Base-by-base conservation (phyloP, 2,888 invertebrate genomes). In the Rhagium mordax region DNA sequence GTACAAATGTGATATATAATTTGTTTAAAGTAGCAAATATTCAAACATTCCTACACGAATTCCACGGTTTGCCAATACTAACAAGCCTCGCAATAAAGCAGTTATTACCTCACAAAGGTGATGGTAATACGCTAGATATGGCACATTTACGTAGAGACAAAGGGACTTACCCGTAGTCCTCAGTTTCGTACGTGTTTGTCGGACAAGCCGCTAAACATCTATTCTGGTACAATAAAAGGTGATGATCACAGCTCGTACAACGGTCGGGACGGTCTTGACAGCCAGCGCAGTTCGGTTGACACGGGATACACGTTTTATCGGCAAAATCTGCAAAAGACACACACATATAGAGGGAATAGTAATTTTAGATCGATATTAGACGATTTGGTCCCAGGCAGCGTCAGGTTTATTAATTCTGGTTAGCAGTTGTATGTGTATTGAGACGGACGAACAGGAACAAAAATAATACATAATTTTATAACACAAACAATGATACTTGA, bases 181-280 rank as follows among this genome's bases (percentile, higher is more conserved):
- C 94, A 1, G 95, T 95, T 88, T 96, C 96, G 84, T 92, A 96
- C 53, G 94, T 95, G 78, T 94, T 92, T 15, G 91, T 85, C 0
- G 96, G 96, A 88, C 97, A 97, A 0, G 95, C 92, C 5, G 96
- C 94, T 81, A 95, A 90, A 87, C 97, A 97, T 82, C 93, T 93
- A 82, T 94, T 94, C 77, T 94, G 93, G 85, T 94, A 93, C 83
- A 96, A 92, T 62, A 96, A 93, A 76, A 97, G 89, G 85, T 96
- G 95, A 87, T 96, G 96, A 83, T 96, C 96, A 86, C 97, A 97
- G 79, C 94, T 95, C 49, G 94, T 95, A 84, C 97, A 97, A 78
- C 92, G 92, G 81, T 95, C 94, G 3, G 95, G 94, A 77, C 93
- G 91, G 80, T 95, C 94, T 79, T 94, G 94, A 83, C 96, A 96